These are phyloP conservation scores for Cryptoprocta ferox DNA, from an alignment of 2,797 vertebrate species.

Conservation along the genomic window DNA sequence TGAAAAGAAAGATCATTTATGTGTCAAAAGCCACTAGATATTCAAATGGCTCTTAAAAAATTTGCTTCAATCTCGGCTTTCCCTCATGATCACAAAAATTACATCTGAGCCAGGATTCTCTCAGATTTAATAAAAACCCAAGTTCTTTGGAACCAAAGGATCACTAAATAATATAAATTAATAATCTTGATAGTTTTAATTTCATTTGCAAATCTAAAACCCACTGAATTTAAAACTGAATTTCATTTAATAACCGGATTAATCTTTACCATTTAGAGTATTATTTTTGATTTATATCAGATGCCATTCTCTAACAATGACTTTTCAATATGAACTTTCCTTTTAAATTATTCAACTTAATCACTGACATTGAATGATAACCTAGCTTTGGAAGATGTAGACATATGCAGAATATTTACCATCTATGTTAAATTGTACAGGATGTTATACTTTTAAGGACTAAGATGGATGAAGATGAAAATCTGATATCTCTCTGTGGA, in stretches of 20 bases:
- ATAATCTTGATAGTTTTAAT: not conserved
- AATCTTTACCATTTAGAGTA: not conserved
- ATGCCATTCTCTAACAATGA: not conserved
- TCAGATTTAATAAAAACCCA: not conserved
- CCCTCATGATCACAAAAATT: not conserved
- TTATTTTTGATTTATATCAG: constrained; percentile 53
- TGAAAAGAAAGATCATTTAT: not conserved
- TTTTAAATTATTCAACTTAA: constrained; percentile 71
- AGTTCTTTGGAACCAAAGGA: not conserved
- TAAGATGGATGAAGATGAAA: constrained; percentile 31
- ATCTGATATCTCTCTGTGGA: constrained; percentile 65
- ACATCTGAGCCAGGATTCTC: not conserved
- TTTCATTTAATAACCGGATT: constrained; percentile 12
- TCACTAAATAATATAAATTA: not conserved
- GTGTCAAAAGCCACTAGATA: not conserved
- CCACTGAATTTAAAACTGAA: not conserved
- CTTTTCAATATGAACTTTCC: constrained; percentile 23
- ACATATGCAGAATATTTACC: constrained; percentile 65
- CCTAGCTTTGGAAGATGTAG: constrained; percentile 26
- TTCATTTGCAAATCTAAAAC: not conserved
- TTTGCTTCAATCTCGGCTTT: not conserved
- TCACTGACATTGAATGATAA: constrained; percentile 19
- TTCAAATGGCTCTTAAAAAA: not conserved
- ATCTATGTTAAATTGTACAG: constrained; percentile 49
- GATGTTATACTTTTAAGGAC: constrained; percentile 52